Conservation (phyloP, 30 jellyfish, hydroid and myxozoan species). For the Cassiopea andromeda region DNA sequence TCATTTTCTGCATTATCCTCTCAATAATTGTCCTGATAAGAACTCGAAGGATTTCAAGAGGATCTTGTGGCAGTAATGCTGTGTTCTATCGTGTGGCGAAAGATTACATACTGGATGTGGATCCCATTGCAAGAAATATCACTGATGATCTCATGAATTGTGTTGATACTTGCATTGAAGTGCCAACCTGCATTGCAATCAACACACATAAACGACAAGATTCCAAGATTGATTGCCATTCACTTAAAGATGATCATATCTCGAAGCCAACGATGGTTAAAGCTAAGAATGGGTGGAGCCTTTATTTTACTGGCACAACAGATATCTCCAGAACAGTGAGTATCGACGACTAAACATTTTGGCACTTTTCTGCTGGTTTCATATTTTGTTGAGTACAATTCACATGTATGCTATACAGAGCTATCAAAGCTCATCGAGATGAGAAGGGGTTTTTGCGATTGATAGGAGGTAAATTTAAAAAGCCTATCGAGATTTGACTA, state of each 20-base stretch:
- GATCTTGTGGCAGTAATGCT: constrained; percentile 39
- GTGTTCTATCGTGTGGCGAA: constrained; percentile 32
- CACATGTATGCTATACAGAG: too few relatives aligned
- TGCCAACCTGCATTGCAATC: constrained; percentile 27
- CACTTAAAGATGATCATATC: constrained; percentile 32
- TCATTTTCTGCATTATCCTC: neutral
- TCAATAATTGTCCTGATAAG: neutral
- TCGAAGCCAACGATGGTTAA: constrained; percentile 29
- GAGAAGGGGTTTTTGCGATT: too few relatives aligned
- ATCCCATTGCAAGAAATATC: constrained; percentile 19
- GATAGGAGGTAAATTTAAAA: too few relatives aligned
- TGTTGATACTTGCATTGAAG: constrained; percentile 36
- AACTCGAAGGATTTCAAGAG: constrained; percentile 25
- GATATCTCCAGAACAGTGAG: constrained; percentile 42
- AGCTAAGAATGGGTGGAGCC: constrained; percentile 40
- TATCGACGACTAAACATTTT: neutral
- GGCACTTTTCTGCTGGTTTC: too few relatives aligned
- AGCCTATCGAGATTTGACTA: too few relatives aligned
- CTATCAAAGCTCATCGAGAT: too few relatives aligned
- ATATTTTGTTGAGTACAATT: too few relatives aligned
- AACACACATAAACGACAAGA: constrained; percentile 13
- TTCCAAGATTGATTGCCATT: constrained; percentile 27
- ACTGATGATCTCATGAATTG: constrained; percentile 7
- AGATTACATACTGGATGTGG: constrained; percentile 33
- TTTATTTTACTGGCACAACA: constrained; percentile 34